These are phyloP conservation scores for Ptilonorhynchus violaceus DNA, from an alignment of 2,113 vertebrate species.

Conservation along the genomic window DNA sequence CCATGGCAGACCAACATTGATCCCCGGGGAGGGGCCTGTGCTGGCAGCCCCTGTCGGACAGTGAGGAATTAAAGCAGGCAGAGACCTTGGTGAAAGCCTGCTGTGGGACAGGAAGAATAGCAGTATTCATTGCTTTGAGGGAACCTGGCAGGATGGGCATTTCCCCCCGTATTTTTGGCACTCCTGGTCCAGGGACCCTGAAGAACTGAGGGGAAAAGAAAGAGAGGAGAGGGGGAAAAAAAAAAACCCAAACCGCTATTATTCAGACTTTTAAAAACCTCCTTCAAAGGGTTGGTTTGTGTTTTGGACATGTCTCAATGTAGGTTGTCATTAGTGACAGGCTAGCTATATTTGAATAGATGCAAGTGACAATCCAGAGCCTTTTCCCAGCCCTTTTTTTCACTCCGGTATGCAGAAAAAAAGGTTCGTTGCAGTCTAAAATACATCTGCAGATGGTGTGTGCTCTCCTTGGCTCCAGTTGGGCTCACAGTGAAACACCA, in stretches of 20 bases:
- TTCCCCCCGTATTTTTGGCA: not conserved
- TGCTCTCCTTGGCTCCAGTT: not conserved
- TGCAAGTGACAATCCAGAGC: constrained; percentile 20
- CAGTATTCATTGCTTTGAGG: constrained; percentile 15
- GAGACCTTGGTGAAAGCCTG: not conserved
- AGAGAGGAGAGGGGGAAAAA: not conserved
- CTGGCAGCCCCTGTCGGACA: rapidly evolving
- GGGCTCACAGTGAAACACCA: not conserved
- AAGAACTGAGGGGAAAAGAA: constrained; percentile 24
- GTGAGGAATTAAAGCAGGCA: not conserved
- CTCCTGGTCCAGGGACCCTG: not conserved
- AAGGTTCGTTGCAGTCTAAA: constrained; percentile 1
- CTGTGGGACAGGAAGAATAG: not conserved
- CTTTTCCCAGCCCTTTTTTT: constrained; percentile 40
- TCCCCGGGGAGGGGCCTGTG: not conserved
- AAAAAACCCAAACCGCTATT: not conserved
- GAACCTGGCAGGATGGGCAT: constrained; percentile 29
- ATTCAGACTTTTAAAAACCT: constrained; percentile 25
- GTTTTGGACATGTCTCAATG: constrained; percentile 42
- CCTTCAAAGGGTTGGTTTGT: constrained; percentile 26
- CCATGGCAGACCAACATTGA: not conserved
- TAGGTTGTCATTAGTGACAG: constrained; percentile 48
- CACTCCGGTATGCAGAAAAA: not conserved
- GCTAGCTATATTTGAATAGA: constrained; percentile 51
- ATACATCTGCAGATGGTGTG: constrained; percentile 45